Base-by-base conservation (phyloP, 2,113 vertebrate species). In the Apeltes quadracus region DNA sequence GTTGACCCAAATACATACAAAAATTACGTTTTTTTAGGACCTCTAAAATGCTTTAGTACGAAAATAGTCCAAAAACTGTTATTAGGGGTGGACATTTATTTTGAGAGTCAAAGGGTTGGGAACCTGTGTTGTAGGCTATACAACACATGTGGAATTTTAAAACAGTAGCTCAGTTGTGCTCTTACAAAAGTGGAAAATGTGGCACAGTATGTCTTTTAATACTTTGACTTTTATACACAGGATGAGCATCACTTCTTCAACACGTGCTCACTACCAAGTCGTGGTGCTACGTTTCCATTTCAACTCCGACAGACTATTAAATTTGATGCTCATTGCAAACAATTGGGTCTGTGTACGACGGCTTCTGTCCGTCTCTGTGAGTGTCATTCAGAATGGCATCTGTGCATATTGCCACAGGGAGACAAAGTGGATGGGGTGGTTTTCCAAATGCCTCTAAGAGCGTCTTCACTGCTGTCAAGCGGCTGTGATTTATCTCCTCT, bases 381-480 rank as follows among this genome's bases (percentile, higher is more conserved):
- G 55, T 71, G 71, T 72, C 71, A 61, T 85, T 84, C 72, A 70
- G 79, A 75, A 82, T 39, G 81, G 82, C 56, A 57, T 80, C 57
- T 84, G 78, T 80, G 85, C 86, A 85, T 81, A 86, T 83, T 66
- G 69, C 83, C 83, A 89, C 76, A 65, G 84, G 88, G 82, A 83
- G 92, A 79, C 79, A 51, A 79, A 85, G 16, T 44, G 86, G 86
- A 79, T 39, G 72, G 39, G 12, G 53, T 65, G 79, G 73, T 84
- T 83, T 92, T 85, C 82, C 69, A 62, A 86, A 89, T 41, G 56
- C 82, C 87, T 85, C 84, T 91, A 88, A 92, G 91, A 80, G 84
- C 90, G 88, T 92, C 90, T 83, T 87, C 87, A 43, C 88, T 68
- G 65, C 84, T 82, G 86, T 88, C 90, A 83, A 79, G 76, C 70